Base-by-base conservation (phyloP, 1,140 invertebrate species). In the Dufourea novaeangliae region DNA sequence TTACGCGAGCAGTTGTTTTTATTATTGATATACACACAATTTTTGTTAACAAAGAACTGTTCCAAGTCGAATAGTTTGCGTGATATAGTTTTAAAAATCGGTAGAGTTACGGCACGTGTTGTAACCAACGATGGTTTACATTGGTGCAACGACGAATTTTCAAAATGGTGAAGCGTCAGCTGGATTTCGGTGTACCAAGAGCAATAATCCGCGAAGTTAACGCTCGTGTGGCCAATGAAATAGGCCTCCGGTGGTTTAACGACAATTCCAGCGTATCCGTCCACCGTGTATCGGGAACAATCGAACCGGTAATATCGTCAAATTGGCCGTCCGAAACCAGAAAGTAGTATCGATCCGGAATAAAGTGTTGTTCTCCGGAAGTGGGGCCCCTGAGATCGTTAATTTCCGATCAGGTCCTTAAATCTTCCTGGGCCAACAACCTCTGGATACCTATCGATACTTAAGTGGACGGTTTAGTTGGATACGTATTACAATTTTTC, bases 211-310 rank as follows among this genome's bases (percentile, higher is more conserved):
- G 44, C 32, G 12, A 71, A 62, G 74, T 77, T 71, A 54, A 77
- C 57, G 44, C 34, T 54, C 25, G 20, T 25, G 44, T 10, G 66
- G 44, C 67, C 34, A n/a, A 11, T 7, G 74, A 39, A 62, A 77
- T 63, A 77, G 74, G 74, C 74, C 74, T 77, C 34, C 20, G 67
- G 44, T 71, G 74, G 74, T 77, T 77, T 71, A 70, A 62, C 74
- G 67, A 71, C 74, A 54, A 34, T 77, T 71, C 67, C 41, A 41
- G 10, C 11, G 57, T 71, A 52, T 71, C 67, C 44, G 17, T 52
- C 22, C n/a, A 5, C 37, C 34, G 44, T 44, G n/a, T 64, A 57
- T 66, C 50, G 34, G 34, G 57, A 61, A 62, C 57, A 71, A 61
- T 62, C 11, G n/a, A n/a, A 34, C 22, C 44, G 34, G 39, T 52